Evolutionary conservation across 2,113 vertebrate species (phyloP).

Genomic region (Bubo blakistoni): DNA sequence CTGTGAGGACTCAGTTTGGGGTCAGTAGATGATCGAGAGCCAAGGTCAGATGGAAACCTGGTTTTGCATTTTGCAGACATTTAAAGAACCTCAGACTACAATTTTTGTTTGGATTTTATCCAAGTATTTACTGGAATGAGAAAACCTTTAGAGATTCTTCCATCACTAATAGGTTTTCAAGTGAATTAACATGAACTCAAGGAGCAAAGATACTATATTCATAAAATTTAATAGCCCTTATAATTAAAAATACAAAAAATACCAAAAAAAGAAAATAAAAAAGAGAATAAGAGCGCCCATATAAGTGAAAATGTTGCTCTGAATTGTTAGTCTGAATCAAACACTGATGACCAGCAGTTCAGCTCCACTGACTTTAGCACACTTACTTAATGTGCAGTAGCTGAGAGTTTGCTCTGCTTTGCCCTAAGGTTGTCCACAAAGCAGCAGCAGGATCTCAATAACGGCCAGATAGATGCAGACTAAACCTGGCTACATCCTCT

Average conservation of each 20-base stretch:
- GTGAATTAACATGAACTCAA: not conserved
- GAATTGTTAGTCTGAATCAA: not conserved
- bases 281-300: not conserved
- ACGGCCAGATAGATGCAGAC: not conserved
- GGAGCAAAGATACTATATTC: not conserved
- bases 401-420: not conserved
- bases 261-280: not conserved
- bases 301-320: not conserved
- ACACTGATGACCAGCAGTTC: not conserved
- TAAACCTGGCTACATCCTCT: not conserved
- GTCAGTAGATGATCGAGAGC: not conserved
- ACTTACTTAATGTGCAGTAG: not conserved
- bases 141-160: not conserved
- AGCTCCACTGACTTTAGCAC: not conserved
- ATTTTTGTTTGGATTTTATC: not conserved
- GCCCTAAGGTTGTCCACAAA: not conserved
- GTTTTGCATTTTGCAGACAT: not conserved
- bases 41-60: not conserved
- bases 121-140: not conserved
- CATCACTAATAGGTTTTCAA: not conserved
- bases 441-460: not conserved
- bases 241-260: not conserved
- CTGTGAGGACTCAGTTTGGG: not conserved
- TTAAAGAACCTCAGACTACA: not conserved
- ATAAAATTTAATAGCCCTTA: constrained; percentile 22